Base-by-base conservation (phyloP, 2,113 vertebrate species). In the Cyrtonyx montezumae region DNA sequence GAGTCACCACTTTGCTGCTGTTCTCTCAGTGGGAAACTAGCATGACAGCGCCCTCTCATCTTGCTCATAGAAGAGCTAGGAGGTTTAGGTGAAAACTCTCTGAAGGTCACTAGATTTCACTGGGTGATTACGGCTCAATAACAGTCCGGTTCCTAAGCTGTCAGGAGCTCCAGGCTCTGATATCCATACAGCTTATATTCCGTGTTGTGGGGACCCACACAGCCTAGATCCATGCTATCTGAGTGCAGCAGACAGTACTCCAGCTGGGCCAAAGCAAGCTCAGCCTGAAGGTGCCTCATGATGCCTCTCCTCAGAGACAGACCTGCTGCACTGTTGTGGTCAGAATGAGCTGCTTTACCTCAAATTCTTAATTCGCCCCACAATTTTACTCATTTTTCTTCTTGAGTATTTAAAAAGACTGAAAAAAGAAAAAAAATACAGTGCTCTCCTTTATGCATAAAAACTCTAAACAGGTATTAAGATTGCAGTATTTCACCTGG, bases 171-270 rank as follows among this genome's bases (percentile, higher is more conserved):
- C 67, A 74, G 8, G 8, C 34, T 68, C 51, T 46, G 61, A 0
- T 7, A 4, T 34, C 49, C 20, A 12, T 37, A 8, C 30, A 46
- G 13, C 21, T 76, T 11, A 2, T 56, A 12, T 18, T 88, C 13
- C 23, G 65, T 22, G 36, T 14, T 23, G 42, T 4, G 17, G 34
- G 3, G 51, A 9, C 32, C 9, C 0, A 1, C 23, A 12, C 2
- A 46, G 14, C 6, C 3, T n/a, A 5, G 8, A n/a, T 1, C 13
- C 20, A 9, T 14, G 18, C 23, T 79, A 19, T 25, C 4, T 25
- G 34, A 32, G 32, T 21, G 25, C 43, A 63, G 43, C 5, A 42
- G 8, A 6, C 16, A 28, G 12, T 18, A 13, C 1, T 34, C 6
- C 55, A 78, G 45, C 6, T 45, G 37, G 11, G 34, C 3, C 1